Evolutionary conservation across 2,113 vertebrate genomes (phyloP), one percentile per base, ranked within the genome.

Genomic region (Brachirus orientalis): DNA sequence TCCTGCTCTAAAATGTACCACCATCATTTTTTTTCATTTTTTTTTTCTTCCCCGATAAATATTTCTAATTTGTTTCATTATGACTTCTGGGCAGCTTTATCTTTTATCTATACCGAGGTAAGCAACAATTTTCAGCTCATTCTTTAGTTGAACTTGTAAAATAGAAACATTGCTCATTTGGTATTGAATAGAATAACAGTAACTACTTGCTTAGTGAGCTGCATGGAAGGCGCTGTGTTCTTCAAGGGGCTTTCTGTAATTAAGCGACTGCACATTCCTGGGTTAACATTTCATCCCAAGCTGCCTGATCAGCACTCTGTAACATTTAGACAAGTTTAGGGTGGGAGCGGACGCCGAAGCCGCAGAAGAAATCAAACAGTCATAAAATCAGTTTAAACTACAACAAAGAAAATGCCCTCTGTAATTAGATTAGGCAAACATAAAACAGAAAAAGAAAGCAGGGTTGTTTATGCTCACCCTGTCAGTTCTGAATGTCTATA

Each of bases 271-370:
- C 77, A 79, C 74, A 84, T 86, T 90, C 80, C 70, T 88, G 60
- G 82, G 84, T 85, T 92, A 89, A 79, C 85, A 56, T 90, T 90
- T 86, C 63, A 75, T 80, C 77, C 82, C 85, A 76, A 87, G 86
- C 80, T 94, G 91, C 88, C 66, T 79, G 91, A 90, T 95, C 92
- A 94, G 94, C 91, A 93, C 84, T 92, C 87, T 89, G 60, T 67
- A 70, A 74, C 59, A 89, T 88, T 87, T 82, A 63, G 77, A 89
- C 87, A 84, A 93, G 93, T 88, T 90, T 92, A 86, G 10, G 20
- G 4, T 87, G 88, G 90, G 89, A 94, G 89, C 63, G 83, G 86
- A 86, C 79, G 84, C 79, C 79, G 82, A 78, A 84, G 63, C 85
- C 89, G 61, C 88, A 90, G 85, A 74, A 82, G 72, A 90, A 93